Evolutionary conservation across 2,888 invertebrate genomes (phyloP).

Genomic region (Caradrina clavipalpis): DNA sequence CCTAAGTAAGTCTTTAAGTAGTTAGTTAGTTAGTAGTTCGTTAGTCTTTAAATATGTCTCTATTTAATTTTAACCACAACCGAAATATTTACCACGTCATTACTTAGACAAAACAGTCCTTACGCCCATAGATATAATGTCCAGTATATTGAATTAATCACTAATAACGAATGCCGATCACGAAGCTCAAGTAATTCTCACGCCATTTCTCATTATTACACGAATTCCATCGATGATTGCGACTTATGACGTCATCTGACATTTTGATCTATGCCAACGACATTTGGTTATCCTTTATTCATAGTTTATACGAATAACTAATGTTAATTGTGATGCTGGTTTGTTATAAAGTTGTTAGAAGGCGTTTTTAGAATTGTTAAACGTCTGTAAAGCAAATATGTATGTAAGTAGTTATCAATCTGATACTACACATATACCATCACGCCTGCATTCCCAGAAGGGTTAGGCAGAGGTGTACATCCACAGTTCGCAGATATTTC

Average conservation of each 20-base stretch:
- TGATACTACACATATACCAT: too few relatives aligned
- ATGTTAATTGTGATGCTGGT: constrained; percentile 1
- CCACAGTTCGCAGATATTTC: too few relatives aligned
- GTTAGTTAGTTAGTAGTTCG: too few relatives aligned
- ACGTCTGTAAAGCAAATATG: background rate
- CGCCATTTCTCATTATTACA: constrained; percentile 53
- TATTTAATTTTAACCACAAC: background rate
- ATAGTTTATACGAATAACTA: background rate
- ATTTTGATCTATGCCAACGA: constrained; percentile 23
- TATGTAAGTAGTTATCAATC: too few relatives aligned
- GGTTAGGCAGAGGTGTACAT: too few relatives aligned
- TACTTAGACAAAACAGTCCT: background rate
- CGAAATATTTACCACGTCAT: background rate
- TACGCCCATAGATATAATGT: background rate
- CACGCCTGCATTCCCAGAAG: too few relatives aligned
- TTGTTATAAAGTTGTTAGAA: background rate
- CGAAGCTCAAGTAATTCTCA: constrained; percentile 51
- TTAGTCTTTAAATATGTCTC: too few relatives aligned
- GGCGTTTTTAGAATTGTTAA: background rate
- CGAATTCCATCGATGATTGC: constrained; percentile 47
- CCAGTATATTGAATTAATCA: constrained; percentile 27
- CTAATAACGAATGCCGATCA: constrained; percentile 49
- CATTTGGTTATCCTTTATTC: constrained; percentile 19
- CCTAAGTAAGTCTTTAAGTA: too few relatives aligned
- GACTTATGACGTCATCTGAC: constrained; percentile 49